These are phyloP conservation scores for Pachyrhynchus sulphureomaculatus DNA, from an alignment of 1,140 invertebrate genomes.

Conservation along the genomic window DNA sequence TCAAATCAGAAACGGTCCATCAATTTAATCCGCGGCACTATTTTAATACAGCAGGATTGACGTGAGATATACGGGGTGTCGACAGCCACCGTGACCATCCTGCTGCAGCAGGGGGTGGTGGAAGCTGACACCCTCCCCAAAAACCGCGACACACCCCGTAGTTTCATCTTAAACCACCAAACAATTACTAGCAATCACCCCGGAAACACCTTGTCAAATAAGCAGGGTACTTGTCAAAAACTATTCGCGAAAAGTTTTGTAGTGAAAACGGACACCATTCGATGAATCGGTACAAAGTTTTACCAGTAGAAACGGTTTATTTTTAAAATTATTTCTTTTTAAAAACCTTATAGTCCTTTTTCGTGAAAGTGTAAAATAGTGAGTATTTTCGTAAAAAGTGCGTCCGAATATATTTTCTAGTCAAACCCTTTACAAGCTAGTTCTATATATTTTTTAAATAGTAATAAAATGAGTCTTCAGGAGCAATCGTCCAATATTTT, in stretches of 20 bases:
- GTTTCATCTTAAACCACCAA: conserved; percentile 12
- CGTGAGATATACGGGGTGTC: conserved; percentile 36
- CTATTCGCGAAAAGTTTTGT: neutral
- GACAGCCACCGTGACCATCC: conserved; percentile 29
- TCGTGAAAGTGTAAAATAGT: too few species aligned
- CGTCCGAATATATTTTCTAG: too few species aligned
- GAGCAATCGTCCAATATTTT: neutral
- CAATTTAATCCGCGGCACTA: conserved; percentile 26
- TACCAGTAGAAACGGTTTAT: neutral
- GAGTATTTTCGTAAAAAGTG: too few species aligned
- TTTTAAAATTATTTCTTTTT: neutral
- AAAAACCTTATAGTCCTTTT: too few species aligned
- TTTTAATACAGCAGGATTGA: conserved; percentile 22
- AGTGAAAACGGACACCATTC: neutral
- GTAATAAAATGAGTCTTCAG: conserved; percentile 8
- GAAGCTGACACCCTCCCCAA: conserved; percentile 11
- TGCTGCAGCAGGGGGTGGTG: conserved; percentile 27
- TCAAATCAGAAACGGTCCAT: conserved; percentile 37
- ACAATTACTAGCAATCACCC: conserved; percentile 23
- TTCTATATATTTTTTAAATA: neutral
- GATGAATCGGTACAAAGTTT: neutral
- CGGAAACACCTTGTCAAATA: conserved; percentile 24
- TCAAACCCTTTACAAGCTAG: too few species aligned
- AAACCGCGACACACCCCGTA: conserved; percentile 11
- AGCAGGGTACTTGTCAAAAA: conserved; percentile 18